Percentiles rank a stretch among this genome's conserved stretches.
These are phyloP conservation scores for Chironex yamaguchii DNA, from an alignment of 30 jellyfish, hydroid and myxozoan genomes.

Conservation along the genomic window DNA sequence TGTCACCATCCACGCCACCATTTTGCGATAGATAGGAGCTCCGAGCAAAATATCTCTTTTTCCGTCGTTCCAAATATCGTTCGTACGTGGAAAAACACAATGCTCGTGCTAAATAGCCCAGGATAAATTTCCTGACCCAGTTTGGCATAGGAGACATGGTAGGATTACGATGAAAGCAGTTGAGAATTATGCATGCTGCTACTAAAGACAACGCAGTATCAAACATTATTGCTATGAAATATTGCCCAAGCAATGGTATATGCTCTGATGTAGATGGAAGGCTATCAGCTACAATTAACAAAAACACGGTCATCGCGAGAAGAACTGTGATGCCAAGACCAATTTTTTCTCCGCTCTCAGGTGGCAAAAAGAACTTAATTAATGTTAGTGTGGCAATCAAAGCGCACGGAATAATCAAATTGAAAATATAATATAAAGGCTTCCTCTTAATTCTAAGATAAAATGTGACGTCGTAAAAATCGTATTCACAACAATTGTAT, in stretches of 20 bases:
- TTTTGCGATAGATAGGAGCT: conserved; percentile 47
- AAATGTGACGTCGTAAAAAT: conserved; percentile 82
- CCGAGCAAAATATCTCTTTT: conserved; percentile 41
- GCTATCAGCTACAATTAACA: conserved; percentile 80
- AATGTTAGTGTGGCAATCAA: conserved; percentile 76
- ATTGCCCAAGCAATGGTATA: conserved; percentile 73
- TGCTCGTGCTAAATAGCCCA: conserved; percentile 72
- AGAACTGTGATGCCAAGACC: conserved; percentile 87
- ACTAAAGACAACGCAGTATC: conserved; percentile 87
- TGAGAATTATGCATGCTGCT: conserved; percentile 75
- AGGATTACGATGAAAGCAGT: conserved; percentile 84
- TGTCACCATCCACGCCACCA: conserved; percentile 69
- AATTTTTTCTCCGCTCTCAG: conserved; percentile 82
- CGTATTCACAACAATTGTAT: conserved; percentile 76
- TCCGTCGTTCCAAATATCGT: conserved; percentile 25
- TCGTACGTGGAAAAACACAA: conserved; percentile 64
- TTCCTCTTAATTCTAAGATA: conserved; percentile 69
- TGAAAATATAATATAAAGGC: conserved; percentile 78
- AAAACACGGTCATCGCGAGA: conserved; percentile 82
- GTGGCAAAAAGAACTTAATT: conserved; percentile 82
- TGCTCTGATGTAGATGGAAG: conserved; percentile 86
- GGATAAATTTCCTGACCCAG: conserved; percentile 78
- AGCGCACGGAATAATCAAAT: conserved; percentile 82
- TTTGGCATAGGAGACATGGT: conserved; percentile 84
- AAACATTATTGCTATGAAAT: conserved; percentile 83